phyloP scores from a whole-genome alignment of 2,888 invertebrate genomes.

The Erebia aethiops region DNA sequence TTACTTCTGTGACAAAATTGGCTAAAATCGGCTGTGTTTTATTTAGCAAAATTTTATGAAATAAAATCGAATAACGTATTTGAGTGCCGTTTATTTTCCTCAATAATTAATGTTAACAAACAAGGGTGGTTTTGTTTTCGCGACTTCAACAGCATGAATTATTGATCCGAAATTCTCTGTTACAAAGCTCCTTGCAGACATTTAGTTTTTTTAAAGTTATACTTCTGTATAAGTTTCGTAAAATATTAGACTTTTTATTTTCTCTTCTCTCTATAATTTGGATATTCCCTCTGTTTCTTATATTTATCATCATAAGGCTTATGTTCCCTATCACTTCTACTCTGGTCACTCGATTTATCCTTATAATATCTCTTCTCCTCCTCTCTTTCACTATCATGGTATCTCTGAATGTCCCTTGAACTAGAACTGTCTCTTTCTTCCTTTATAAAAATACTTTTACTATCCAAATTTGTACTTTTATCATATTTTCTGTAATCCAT shows the following conservation, averaged over 20 bases:
- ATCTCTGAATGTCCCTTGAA: conserved; percentile 26
- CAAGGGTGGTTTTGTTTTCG: too few relatives aligned
- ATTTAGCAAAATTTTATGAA: too few relatives aligned
- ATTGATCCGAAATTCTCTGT: too few relatives aligned
- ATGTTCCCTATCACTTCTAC: conserved; percentile 13
- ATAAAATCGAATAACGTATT: too few relatives aligned
- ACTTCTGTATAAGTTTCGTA: too few relatives aligned
- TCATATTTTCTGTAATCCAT: neutral
- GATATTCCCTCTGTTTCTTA: conserved; percentile 5
- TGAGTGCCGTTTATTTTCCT: too few relatives aligned
- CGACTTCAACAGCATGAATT: too few relatives aligned
- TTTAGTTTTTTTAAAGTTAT: too few relatives aligned
- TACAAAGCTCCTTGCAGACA: too few relatives aligned
- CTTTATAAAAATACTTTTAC: neutral
- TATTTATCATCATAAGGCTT: conserved; percentile 11
- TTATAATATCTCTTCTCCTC: conserved; percentile 9
- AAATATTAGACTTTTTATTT: neutral
- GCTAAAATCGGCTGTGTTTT: too few relatives aligned
- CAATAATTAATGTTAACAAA: too few relatives aligned
- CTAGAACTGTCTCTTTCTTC: conserved; percentile 19
- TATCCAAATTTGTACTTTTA: conserved; percentile 1
- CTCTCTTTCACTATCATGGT: conserved; percentile 6
- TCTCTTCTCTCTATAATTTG: neutral
- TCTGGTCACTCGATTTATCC: conserved; percentile 2
- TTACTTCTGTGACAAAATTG: too few relatives aligned